A percentile compares a stretch with the other conserved stretches of the same genome.
Evolutionary conservation across 2,797 vertebrate species (phyloP).

Genomic region (Salmo trutta): DNA sequence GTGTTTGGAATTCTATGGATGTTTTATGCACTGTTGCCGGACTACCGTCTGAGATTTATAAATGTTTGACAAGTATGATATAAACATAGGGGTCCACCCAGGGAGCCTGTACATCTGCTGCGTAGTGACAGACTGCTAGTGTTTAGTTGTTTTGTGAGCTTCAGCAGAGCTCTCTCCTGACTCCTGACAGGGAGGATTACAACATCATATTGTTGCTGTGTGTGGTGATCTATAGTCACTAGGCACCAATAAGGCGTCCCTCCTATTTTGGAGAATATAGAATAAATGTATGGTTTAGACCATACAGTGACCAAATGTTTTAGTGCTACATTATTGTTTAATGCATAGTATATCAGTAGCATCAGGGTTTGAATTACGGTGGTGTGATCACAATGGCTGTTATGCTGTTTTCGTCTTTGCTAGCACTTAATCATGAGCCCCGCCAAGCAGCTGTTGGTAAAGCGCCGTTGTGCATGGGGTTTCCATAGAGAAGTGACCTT

Average conservation of each 20-base stretch:
- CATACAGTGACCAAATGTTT: too few relatives aligned
- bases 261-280: neutral
- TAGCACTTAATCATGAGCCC: neutral
- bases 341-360: too few relatives aligned
- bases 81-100: conserved; percentile 72
- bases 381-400: neutral
- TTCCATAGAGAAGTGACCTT: neutral
- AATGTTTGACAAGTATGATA: conserved; percentile 80
- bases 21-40: conserved; percentile 79
- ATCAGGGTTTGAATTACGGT: too few relatives aligned
- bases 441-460: neutral
- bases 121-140: conserved; percentile 21
- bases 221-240: neutral
- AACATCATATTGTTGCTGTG: neutral
- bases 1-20: conserved; percentile 82
- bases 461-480: neutral
- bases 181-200: neutral
- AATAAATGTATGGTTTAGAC: neutral
- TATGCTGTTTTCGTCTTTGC: neutral
- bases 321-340: too few relatives aligned
- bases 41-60: conserved; percentile 79
- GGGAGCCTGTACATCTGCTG: conserved; percentile 61
- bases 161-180: neutral
- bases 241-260: neutral
- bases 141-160: conserved; percentile 24